A percentile compares a stretch with the other conserved stretches of the same genome.
Evolutionary conservation across 1,140 invertebrate species (phyloP).

Genomic region (Caenorhabditis latens): DNA sequence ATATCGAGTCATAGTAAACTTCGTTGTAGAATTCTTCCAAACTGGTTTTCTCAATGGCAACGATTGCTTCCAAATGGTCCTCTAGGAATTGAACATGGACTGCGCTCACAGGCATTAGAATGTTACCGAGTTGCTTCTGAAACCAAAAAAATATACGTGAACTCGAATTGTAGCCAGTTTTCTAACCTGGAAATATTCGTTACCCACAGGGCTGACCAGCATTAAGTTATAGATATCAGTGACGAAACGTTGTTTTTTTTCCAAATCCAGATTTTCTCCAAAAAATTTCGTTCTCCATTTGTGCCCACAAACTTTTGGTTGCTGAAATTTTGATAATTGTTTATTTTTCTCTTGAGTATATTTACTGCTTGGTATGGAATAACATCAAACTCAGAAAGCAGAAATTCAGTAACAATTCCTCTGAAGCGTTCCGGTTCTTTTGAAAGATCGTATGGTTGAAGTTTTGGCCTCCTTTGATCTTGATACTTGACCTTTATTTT

Average conservation of each 20-base stretch:
- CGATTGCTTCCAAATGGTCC: conserved; percentile 25
- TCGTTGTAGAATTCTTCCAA: conserved; percentile 19
- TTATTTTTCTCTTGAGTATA: neutral
- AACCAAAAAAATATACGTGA: neutral
- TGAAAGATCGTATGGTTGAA: neutral
- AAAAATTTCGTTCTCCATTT: conserved; percentile 44
- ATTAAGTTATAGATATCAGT: conserved; percentile 19
- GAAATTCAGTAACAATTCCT: neutral
- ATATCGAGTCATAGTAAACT: conserved; percentile 36
- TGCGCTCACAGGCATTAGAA: neutral
- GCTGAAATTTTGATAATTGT: neutral
- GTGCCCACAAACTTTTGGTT: conserved; percentile 12
- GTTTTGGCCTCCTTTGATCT: neutral
- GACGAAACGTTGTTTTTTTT: conserved; percentile 15
- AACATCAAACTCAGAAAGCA: conserved; percentile 19
- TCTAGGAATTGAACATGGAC: neutral
- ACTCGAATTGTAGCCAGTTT: too few species aligned
- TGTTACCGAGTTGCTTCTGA: neutral
- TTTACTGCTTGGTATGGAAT: conserved; percentile 32
- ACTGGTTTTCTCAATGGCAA: conserved; percentile 19
- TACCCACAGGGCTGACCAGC: neutral
- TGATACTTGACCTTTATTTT: conserved; percentile 28
- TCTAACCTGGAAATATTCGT: neutral
- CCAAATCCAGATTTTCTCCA: neutral
- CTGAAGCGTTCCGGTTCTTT: neutral